Percentiles rank a stretch among this genome's conserved stretches.
Evolutionary conservation across 2,113 vertebrate species (phyloP).

Genomic region (Anguilla japonica): DNA sequence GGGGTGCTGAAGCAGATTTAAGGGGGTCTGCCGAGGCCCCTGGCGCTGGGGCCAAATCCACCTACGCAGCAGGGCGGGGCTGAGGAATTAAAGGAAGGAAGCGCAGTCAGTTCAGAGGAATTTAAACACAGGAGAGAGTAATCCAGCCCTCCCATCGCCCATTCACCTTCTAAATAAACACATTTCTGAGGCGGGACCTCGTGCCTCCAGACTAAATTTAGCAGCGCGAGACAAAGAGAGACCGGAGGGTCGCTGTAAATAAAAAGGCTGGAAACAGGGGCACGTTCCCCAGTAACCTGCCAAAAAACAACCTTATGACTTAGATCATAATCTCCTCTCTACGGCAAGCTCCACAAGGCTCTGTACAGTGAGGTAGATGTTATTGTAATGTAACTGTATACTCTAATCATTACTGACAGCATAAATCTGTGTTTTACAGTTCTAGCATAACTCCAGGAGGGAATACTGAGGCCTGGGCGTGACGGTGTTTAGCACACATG

Average conservation of each 20-base stretch:
- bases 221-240: not conserved
- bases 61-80: constrained; percentile 52
- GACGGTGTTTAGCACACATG: too few species aligned
- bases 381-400: not conserved
- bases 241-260: not conserved
- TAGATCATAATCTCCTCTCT: not conserved
- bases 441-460: not conserved
- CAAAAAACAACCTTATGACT: not conserved
- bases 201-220: constrained; percentile 52
- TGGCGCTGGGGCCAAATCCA: not conserved
- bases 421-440: not conserved
- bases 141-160: constrained; percentile 71
- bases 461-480: not conserved
- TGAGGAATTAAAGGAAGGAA: constrained; percentile 41
- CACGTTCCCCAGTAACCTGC: not conserved
- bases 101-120: constrained; percentile 69
- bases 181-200: constrained; percentile 61
- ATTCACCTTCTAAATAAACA: constrained; percentile 62
- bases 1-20: constrained; percentile 24
- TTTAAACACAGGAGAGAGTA: constrained; percentile 61
- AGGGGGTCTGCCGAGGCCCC: not conserved
- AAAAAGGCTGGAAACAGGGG: not conserved
- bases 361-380: not conserved
- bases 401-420: not conserved
- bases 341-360: not conserved